Evolutionary conservation across 2,888 invertebrate genomes (phyloP), one percentile per base, ranked within the genome.

Genomic region (Anthophora plumipes): DNA sequence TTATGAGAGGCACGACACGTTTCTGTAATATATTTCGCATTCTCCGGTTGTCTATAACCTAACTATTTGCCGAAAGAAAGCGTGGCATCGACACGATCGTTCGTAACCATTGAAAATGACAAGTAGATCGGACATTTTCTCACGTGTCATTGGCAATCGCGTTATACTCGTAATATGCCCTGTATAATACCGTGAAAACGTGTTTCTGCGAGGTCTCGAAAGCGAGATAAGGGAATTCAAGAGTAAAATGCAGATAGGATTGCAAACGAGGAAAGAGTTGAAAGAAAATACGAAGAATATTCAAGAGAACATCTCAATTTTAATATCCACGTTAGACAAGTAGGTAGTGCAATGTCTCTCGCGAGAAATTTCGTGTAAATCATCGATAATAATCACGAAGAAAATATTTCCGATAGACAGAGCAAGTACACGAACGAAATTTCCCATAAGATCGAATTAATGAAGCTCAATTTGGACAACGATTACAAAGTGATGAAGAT

Each of bases 401-500:
- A 9, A n/a, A 4, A 41, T 22, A 14, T 55, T 8, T 22, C 22
- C 20, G 0, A 1, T 7, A 86, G 86, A 8, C 67, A 83, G 11
- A n/a, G 48, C 12, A 50, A 46, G 17, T 50, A 20, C 1, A 14
- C 61, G 0, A 37, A 14, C 22, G 77, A 77, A 20, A 20, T 39
- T 3, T 48, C 39, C 1, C 46, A 77, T 3, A 68, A 12, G 22
- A 31, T 73, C 46, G 55, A 50, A 17, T 9, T 75, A 0, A 54
- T 60, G n/a, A 80, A 52, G 9, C 52, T 63, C 0, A 81, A 85
- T 22, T n/a, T 54, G n/a, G 87, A 86, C 22, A 73, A 73, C 52
- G 60, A 66, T 0, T 85, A 68, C 7, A 87, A 83, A 55, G 17
- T 81, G 17, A 77, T 57, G 50, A 48, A 59, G 11, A 25, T 68